Conservation (phyloP, 2,797 vertebrate species). For the Pipistrellus kuhlii region DNA sequence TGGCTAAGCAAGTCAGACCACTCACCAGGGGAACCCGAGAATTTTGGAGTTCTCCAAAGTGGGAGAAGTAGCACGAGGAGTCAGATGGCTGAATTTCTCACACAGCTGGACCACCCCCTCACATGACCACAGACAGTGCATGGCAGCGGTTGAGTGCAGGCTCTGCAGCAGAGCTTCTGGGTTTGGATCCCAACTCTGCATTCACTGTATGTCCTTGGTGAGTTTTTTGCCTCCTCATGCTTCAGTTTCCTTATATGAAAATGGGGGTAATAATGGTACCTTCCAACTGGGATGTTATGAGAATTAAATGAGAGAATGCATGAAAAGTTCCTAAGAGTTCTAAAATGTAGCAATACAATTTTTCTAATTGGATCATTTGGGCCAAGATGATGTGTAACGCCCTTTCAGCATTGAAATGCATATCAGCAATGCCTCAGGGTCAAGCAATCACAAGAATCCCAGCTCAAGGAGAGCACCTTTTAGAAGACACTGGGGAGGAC, state of each 20-base stretch:
- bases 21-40: not conserved
- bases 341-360: not conserved
- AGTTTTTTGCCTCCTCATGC: not conserved
- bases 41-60: not conserved
- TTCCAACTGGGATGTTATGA: not conserved
- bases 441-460: not conserved
- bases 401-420: not conserved
- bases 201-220: not conserved
- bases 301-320: not conserved
- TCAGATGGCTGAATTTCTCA: not conserved
- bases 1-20: not conserved
- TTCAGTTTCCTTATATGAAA: not conserved
- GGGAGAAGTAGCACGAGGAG: not conserved
- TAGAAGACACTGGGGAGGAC: not conserved
- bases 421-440: not conserved
- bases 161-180: not conserved
- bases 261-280: not conserved
- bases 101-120: not conserved
- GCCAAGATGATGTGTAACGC: not conserved
- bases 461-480: not conserved
- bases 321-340: not conserved
- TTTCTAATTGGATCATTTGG: not conserved
- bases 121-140: fast-evolving
- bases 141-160: not conserved
- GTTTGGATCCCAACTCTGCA: not conserved